Base-by-base conservation (phyloP, 1,140 invertebrate genomes). In the Philotrypesis tridentata region DNA sequence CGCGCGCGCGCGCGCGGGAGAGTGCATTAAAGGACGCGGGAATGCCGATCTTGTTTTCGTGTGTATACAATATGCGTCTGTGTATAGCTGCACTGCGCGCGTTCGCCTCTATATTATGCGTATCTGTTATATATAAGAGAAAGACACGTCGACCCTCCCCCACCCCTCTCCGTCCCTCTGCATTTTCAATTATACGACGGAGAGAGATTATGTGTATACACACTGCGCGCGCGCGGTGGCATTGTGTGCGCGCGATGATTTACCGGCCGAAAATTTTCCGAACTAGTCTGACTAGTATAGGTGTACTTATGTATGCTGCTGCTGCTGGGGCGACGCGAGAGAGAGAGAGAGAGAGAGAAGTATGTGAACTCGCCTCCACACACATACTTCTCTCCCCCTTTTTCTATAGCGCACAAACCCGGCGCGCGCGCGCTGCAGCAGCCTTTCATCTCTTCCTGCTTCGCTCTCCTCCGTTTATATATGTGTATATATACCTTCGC, bases 281-380 rank as follows among this genome's bases (percentile, higher is more conserved):
- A 78, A 78, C 76, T 11, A 78, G 76, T 78, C 55, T 70, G 25
- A 78, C 65, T 78, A 70, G 65, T 55, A n/a, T n/a, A n/a, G n/a
- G n/a, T n/a, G n/a, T n/a, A n/a, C n/a, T n/a, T n/a, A n/a, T n/a
- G n/a, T n/a, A n/a, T n/a, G n/a, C n/a, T n/a, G n/a, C n/a, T n/a
- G 17, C 48, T 55, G 48, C 48, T 7, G 17, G 5, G 48, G 48
- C 21, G 48, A 55, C 48, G 21, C 17, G 21, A 43, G 40, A 43
- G 40, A 43, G 55, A 75, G 23, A 43, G 40, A 43, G 40, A 43
- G 40, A 65, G 27, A 29, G 23, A 65, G 14, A 65, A 14, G n/a
- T 65, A 77, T 67, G 25, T 68, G 37, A 29, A 43, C 25, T 21
- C 14, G 67, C 37, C 21, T 67, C 8, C 76, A 40, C 37, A 67